Evolutionary conservation across 2,888 invertebrate species (phyloP), one percentile per base, ranked within the genome.

Genomic region (Clunio marinus): DNA sequence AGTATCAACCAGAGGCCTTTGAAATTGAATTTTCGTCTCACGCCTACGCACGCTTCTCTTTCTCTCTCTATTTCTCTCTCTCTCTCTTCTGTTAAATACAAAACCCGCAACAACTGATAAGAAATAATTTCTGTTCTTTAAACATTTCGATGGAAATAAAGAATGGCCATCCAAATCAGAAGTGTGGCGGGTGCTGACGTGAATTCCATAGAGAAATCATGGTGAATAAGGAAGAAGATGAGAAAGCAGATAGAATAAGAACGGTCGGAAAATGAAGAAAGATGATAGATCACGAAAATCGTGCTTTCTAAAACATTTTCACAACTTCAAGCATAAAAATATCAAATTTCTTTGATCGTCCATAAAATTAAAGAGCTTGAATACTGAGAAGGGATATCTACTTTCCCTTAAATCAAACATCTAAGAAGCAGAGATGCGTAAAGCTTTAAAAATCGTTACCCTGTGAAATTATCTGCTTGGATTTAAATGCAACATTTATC

Each of bases 211-310:
- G 32, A 28, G 63, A 45, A 63, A 45, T 46, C 46, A 60, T 63
- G 46, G 46, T 15, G 62, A 41, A 62, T 37, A 8, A 22, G 27
- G 13, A 51, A 17, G 15, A 41, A 51, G 17, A 28, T 41, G 24
- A 46, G 46, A 63, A 46, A 10, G 41, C 13, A 15, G 20, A 62
- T 10, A 32, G 13, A 35, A 55, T 10, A n/a, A 62, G n/a, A 45
- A n/a, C n/a, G n/a, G 41, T 15, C 37, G n/a, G 25, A 41, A 22
- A 27, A 4, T 22, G 41, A 25, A 59, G 4, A 25, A 13, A 32
- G 10, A 66, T 66, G 63, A 65, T 46, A 46, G 63, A 65, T 65
- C 63, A 62, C 15, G 62, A 62, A 37, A 35, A 60, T 15, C 35
- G 22, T 58, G 13, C 17, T 46, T 46, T n/a, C 3, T n/a, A 46